Evolutionary conservation across 2,888 invertebrate genomes (phyloP).

Genomic region (Cheilosia vernalis): DNA sequence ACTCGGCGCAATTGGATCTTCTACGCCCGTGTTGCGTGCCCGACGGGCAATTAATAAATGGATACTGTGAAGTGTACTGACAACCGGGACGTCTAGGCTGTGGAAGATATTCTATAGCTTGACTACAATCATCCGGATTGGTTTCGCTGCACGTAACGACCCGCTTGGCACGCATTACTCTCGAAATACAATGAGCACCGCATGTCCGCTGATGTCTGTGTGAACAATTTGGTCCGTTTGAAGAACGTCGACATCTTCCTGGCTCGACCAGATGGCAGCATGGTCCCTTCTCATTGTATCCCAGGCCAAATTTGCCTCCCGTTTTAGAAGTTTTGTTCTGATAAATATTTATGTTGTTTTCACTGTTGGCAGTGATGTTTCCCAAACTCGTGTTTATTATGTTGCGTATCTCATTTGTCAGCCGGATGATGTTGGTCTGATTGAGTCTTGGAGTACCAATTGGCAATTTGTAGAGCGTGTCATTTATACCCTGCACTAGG

Average conservation of each 20-base stretch:
- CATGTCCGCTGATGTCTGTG: slow-evolving; percentile 79
- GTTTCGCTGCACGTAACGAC: slow-evolving; percentile 76
- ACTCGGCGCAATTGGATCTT: slow-evolving; percentile 12
- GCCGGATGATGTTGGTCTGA: slow-evolving; percentile 79
- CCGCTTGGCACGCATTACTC: slow-evolving; percentile 79
- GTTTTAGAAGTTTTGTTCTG: slow-evolving; percentile 79
- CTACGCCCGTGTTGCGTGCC: background rate
- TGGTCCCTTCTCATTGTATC: slow-evolving; percentile 80
- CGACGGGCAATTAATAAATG: slow-evolving; percentile 73
- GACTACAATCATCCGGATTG: slow-evolving; percentile 76
- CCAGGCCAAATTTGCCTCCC: slow-evolving; percentile 81
- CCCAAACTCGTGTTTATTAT: slow-evolving; percentile 77
- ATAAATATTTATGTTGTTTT: slow-evolving; percentile 79
- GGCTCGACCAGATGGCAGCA: slow-evolving; percentile 80
- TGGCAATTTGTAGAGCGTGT: slow-evolving; percentile 76
- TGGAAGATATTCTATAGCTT: slow-evolving; percentile 78
- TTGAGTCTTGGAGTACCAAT: slow-evolving; percentile 71
- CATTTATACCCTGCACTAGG: slow-evolving; percentile 80
- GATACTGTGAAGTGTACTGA: slow-evolving; percentile 76
- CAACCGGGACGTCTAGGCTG: slow-evolving; percentile 67
- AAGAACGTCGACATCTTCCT: slow-evolving; percentile 70
- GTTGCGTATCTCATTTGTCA: slow-evolving; percentile 80
- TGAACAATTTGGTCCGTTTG: slow-evolving; percentile 75
- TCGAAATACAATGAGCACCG: slow-evolving; percentile 79
- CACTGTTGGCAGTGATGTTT: slow-evolving; percentile 78